phyloP scores from a whole-genome alignment of 2,797 vertebrate species.

The Pangasius sanitwongsei region DNA sequence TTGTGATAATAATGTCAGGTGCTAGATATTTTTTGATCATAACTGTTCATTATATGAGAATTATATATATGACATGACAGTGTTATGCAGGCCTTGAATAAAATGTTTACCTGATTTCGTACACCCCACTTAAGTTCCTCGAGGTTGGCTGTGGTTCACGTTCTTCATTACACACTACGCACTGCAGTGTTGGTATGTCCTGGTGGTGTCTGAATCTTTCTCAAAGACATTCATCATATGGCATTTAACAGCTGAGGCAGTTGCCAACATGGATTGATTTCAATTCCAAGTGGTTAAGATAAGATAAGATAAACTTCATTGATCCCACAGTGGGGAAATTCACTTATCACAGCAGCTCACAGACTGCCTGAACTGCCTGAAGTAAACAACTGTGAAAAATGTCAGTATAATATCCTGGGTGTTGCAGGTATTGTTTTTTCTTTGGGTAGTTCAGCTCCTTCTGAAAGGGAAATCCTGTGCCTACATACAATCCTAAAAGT shows the following conservation, averaged over 20 bases:
- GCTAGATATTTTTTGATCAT: slow-evolving; percentile 51
- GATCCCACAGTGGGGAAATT: too few species aligned
- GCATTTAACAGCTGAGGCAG: background rate
- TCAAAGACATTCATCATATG: background rate
- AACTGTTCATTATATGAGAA: slow-evolving; percentile 39
- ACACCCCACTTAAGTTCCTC: slow-evolving; percentile 21
- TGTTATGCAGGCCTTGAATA: slow-evolving; percentile 55
- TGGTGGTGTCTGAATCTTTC: slow-evolving; percentile 20
- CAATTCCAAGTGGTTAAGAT: slow-evolving; percentile 52
- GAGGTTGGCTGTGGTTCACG: slow-evolving; percentile 11
- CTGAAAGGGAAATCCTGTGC: background rate
- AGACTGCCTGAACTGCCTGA: slow-evolving; percentile 44
- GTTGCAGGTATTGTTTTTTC: background rate
- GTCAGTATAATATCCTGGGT: background rate
- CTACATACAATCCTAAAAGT: too few species aligned
- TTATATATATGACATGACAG: slow-evolving; percentile 46
- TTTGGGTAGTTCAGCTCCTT: background rate
- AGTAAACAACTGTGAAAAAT: slow-evolving; percentile 77
- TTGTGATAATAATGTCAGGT: slow-evolving; percentile 47
- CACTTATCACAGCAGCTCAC: too few species aligned
- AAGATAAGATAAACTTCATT: too few species aligned
- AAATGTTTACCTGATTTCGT: slow-evolving; percentile 52
- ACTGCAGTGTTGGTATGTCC: slow-evolving; percentile 28
- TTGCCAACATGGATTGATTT: slow-evolving; percentile 43
- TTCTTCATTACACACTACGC: background rate